A percentile compares a stretch with the other conserved stretches of the same genome.
phyloP scores from a whole-genome alignment of 2,888 invertebrate species.

The Thymelicus sylvestris region DNA sequence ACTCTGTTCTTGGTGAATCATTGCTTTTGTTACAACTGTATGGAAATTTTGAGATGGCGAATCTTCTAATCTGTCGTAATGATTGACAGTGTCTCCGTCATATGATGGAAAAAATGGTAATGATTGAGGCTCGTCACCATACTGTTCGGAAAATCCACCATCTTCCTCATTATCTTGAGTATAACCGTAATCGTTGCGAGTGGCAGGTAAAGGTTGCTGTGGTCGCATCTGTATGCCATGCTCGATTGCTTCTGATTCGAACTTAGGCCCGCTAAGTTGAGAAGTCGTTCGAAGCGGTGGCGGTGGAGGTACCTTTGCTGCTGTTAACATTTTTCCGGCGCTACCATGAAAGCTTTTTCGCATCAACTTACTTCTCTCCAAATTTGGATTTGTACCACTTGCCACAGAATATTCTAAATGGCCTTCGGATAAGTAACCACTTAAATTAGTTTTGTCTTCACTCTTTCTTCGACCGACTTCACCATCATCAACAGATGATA shows the following conservation, averaged over 20 bases:
- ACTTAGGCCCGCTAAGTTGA: constrained; percentile 90
- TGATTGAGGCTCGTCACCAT: constrained; percentile 85
- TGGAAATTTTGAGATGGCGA: constrained; percentile 82
- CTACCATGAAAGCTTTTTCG: constrained; percentile 95
- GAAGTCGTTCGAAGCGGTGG: constrained; percentile 94
- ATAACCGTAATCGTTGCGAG: constrained; percentile 54
- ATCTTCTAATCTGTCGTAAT: constrained; percentile 69
- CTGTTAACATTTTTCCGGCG: constrained; percentile 91
- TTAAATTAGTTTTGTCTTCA: constrained; percentile 86
- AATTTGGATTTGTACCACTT: constrained; percentile 90
- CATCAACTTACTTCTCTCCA: constrained; percentile 94
- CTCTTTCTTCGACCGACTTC: constrained; percentile 87
- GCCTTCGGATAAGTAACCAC: constrained; percentile 94
- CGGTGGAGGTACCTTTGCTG: constrained; percentile 93
- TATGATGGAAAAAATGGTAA: constrained; percentile 86
- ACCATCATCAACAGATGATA: constrained; percentile 89
- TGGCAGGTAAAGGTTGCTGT: constrained; percentile 67
- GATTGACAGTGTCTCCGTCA: constrained; percentile 69
- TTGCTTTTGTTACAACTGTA: constrained; percentile 92
- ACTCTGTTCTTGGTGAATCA: constrained; percentile 93
- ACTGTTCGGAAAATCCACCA: constrained; percentile 80
- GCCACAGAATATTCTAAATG: constrained; percentile 91
- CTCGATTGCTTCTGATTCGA: constrained; percentile 82
- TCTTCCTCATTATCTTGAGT: constrained; percentile 72
- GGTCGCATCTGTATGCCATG: constrained; percentile 71